Evolutionary conservation across 2,888 invertebrate species (phyloP).

Genomic region (Philereme transversata): DNA sequence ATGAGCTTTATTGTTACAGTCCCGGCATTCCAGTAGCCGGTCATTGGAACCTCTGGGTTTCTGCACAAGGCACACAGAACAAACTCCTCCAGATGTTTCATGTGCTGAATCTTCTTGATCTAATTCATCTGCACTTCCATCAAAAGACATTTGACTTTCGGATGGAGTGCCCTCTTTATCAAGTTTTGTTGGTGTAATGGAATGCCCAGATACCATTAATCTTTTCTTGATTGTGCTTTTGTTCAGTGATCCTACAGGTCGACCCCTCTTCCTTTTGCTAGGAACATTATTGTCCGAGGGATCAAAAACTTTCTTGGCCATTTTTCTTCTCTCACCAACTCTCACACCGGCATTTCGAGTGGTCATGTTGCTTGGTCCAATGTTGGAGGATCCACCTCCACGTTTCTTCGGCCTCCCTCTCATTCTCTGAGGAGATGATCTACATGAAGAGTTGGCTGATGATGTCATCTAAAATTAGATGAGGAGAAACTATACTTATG

Average conservation of each 20-base stretch:
- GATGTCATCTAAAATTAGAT: constrained; percentile 70
- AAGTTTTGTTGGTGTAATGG: constrained; percentile 46
- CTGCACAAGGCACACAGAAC: constrained; percentile 85
- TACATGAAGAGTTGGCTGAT: constrained; percentile 78
- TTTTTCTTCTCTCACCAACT: constrained; percentile 86
- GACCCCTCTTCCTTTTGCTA: constrained; percentile 87
- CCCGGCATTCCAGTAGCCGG: constrained; percentile 87
- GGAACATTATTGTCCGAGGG: constrained; percentile 93
- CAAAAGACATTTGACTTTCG: constrained; percentile 69
- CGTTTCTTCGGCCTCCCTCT: constrained; percentile 75
- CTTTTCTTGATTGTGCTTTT: constrained; percentile 84
- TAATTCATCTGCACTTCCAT: constrained; percentile 75
- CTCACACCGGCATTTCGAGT: constrained; percentile 73
- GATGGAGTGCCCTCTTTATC: constrained; percentile 70
- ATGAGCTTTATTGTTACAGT: constrained; percentile 90
- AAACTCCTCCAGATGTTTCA: constrained; percentile 83
- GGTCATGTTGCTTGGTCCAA: constrained; percentile 53
- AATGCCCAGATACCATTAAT: constrained; percentile 59
- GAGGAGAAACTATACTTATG: not conserved
- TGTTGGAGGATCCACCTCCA: constrained; percentile 58
- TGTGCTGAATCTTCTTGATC: constrained; percentile 71
- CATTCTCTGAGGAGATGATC: constrained; percentile 77
- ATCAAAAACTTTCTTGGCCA: constrained; percentile 93
- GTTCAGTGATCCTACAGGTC: constrained; percentile 86
- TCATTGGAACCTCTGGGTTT: constrained; percentile 85